Conservation (phyloP, 2,797 vertebrate species). For the Dallia pectoralis region DNA sequence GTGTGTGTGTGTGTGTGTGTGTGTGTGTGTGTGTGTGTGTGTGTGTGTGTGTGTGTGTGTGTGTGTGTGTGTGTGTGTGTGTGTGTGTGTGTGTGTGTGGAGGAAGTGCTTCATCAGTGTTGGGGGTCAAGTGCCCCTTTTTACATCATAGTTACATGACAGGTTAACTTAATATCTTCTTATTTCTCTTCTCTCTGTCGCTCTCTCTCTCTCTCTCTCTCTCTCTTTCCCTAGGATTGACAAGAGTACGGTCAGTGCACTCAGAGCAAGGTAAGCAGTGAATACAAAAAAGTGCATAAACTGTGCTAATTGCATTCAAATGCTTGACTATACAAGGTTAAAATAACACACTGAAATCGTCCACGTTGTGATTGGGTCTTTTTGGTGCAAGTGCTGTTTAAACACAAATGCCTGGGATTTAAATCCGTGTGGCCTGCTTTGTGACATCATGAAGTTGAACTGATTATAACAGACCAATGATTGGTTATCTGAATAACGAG, state of each 20-base stretch:
- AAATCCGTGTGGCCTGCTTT: no score
- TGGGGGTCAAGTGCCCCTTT: neutral
- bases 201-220: neutral
- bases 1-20: neutral
- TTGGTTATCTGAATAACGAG: no score
- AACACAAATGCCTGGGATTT: no score
- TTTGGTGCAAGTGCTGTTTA: no score
- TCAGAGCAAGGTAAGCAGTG: slow-evolving; percentile 11
- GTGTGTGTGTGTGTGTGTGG: neutral
- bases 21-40: slow-evolving; percentile 5
- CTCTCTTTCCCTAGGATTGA: slow-evolving; percentile 10
- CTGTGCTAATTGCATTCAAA: neutral
- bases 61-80: neutral
- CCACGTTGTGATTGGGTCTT: no score
- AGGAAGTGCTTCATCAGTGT: neutral
- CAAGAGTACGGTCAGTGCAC: slow-evolving; percentile 15
- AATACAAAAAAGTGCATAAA: neutral
- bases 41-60: neutral
- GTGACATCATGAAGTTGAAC: no score
- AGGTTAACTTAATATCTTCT: neutral
- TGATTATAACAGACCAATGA: no score
- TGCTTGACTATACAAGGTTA: no score
- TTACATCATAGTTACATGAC: slow-evolving; percentile 5
- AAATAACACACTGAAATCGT: no score
- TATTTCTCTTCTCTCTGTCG: neutral